Base-by-base conservation (phyloP, 2,113 vertebrate genomes). In the Macaca nemestrina region DNA sequence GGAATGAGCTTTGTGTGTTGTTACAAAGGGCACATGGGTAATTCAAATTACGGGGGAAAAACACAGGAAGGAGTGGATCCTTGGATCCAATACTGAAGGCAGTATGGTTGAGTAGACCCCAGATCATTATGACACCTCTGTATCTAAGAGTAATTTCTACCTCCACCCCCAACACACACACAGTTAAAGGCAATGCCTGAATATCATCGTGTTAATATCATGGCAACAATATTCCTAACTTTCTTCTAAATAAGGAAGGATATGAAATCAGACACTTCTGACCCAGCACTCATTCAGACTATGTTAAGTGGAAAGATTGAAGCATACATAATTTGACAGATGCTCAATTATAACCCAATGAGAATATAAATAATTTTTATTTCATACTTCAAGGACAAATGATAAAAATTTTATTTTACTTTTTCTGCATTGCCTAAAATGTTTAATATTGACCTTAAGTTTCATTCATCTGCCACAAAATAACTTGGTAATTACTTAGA, bases 81-180 rank as follows among this genome's bases (percentile, higher is more conserved):
- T 25, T 89, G 35, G 7, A 35, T 83, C 35, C 40, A 52, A 3
- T 52, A 50, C 16, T 59, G n/a, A 83, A 76, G 3, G 2, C 35
- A 43, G 16, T 1, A 6, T 27, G 13, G 6, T 55, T 73, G 57
- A 57, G 7, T 52, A 35, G 72, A 68, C 22, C 50, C 14, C 48
- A 23, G 30, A 55, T 48, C 18, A 72, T 14, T 68, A 12, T 16
- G 35, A 22, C 35, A 43, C 6, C 35, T 45, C 57, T 52, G 17
- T 35, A 50, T 35, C 27, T 70, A 35, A 13, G 22, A 18, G 50
- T 38, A 23, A 70, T 38, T 76, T 67, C 67, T 45, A 25, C 73
- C 27, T 0, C 0, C 2, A 38, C 8, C 8, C 0, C 8, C 8
- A 6, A 48, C 16, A 20, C 50, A 22, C 13, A 5, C 5, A 7